Base-by-base conservation (phyloP, 1,140 invertebrate species). In the Physella acuta region DNA sequence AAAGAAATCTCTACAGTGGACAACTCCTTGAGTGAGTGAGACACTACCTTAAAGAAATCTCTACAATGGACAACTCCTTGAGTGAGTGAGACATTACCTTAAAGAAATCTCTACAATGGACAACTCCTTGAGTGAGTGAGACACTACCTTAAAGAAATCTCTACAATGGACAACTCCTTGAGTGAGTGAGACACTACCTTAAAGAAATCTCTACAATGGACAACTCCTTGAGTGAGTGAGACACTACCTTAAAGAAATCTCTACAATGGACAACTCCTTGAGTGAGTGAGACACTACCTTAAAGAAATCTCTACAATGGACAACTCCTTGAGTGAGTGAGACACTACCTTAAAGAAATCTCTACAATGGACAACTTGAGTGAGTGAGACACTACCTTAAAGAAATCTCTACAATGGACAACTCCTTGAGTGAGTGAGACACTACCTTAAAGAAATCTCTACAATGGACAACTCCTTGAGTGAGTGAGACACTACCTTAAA, bases 21-120 rank as follows among this genome's bases (percentile, higher is more conserved):
- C 17, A 94, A 80, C 90, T 92, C 92, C 85, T 93, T 93, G 3
- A n/a, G n/a, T n/a, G n/a, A n/a, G n/a, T n/a, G n/a, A n/a, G n/a
- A n/a, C n/a, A n/a, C n/a, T n/a, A 92, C 92, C 86, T 92, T 92
- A 84, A 92, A 93, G 68, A 93, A 86, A 53, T 90, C 92, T 87
- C 93, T 90, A 79, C 92, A 90, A 78, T 92, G 91, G 69, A 92
- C 88, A 52, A 94, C 90, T 63, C 92, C 92, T 76, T 90, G 87
- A 75, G 91, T 90, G 88, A 59, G 89, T 88, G 1, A 94, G 84
- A 30, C 92, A 81, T 49, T 90, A 91, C 31, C 92, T 84, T 20
- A 94, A 81, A 20, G 91, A 91, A 84, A 92, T 92, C 81, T 94
- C 92, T 1, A 91, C 92, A 76, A 93, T 91, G 5, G 93, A 78